Evolutionary conservation across 2,113 vertebrate species (phyloP).

Genomic region (Ceyx cyanopectus): DNA sequence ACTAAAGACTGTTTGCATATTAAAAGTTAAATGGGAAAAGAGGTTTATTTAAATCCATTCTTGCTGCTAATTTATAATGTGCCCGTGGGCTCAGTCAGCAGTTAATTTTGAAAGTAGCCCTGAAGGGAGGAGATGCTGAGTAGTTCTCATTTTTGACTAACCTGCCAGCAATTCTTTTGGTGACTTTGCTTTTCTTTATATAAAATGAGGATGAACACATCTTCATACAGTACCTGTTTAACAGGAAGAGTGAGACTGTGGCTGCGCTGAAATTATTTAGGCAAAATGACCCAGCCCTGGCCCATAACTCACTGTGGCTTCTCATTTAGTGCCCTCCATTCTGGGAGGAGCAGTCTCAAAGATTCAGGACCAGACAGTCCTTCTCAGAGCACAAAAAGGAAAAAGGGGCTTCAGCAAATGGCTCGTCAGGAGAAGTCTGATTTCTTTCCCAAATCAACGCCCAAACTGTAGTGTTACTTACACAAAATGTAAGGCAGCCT

Average conservation of each 20-base stretch:
- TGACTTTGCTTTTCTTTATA: not conserved
- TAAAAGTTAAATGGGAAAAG: slow-evolving; percentile 1
- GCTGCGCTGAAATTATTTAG: not conserved
- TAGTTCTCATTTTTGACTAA: not conserved
- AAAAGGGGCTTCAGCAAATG: not conserved
- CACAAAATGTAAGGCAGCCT: slow-evolving; percentile 17
- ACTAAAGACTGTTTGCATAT: slow-evolving; percentile 3
- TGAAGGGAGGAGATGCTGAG: not conserved
- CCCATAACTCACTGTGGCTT: not conserved
- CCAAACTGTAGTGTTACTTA: not conserved
- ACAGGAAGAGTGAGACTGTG: not conserved
- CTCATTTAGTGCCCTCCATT: not conserved
- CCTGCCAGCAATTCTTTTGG: not conserved
- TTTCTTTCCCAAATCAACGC: not conserved
- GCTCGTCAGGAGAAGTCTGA: not conserved
- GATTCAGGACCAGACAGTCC: not conserved
- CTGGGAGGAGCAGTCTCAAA: not conserved
- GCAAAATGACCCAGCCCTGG: not conserved
- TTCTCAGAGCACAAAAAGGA: not conserved
- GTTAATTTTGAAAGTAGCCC: not conserved
- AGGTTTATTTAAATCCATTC: slow-evolving; percentile 12
- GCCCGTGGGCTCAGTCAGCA: not conserved
- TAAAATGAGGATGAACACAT: not conserved
- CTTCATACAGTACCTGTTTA: not conserved
- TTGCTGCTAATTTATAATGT: not conserved